Evolutionary conservation across 1,140 invertebrate species (phyloP), one percentile per base, ranked within the genome.

Genomic region (Cherax destructor): DNA sequence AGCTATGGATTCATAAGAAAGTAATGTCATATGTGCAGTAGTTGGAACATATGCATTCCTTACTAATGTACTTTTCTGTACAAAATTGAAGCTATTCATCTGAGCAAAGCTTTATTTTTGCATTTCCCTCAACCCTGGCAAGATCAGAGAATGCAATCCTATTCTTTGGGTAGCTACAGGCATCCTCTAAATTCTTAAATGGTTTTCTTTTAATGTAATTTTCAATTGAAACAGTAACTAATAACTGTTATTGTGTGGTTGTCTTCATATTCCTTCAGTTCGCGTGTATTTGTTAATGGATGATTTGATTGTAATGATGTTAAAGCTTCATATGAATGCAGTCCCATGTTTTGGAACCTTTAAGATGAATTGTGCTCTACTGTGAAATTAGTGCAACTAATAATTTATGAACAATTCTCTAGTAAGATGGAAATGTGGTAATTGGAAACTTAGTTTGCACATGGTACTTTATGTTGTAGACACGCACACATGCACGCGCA

Each of bases 391-490:
- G 81, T 89, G 69, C 61, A 74, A 72, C 65, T 74, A 76, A 87
- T 79, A 18, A 76, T 77, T 47, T 72, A 69, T 59, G 61, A 72
- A 41, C 52, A 13, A 47, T 52, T 85, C 4, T 56, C 61, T 59
- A 81, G 52, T 81, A 81, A 74, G 77, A 89, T 89, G 87, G 59
- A 89, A 83, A 83, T 88, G 87, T 89, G 87, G 87, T 79, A 83
- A 83, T 79, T 89, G 87, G 87, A 89, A 79, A 52, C 18, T 83
- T 83, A 89, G 87, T 83, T 79, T 89, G 87, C 87, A 89, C 87
- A 56, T 81, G 41, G 59, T 76, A 69, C 56, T 89, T 89, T 89
- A 41, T 89, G 87, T 89, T 89, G 79, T 88, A 61, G 61, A 88
- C 65, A 61, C 30, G 72, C 65, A 76, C 85, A 65, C 16, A 65